A percentile compares a stretch with the other conserved stretches of the same genome.
Conservation (phyloP, 1,140 invertebrate genomes). For the Metaphire vulgaris region DNA sequence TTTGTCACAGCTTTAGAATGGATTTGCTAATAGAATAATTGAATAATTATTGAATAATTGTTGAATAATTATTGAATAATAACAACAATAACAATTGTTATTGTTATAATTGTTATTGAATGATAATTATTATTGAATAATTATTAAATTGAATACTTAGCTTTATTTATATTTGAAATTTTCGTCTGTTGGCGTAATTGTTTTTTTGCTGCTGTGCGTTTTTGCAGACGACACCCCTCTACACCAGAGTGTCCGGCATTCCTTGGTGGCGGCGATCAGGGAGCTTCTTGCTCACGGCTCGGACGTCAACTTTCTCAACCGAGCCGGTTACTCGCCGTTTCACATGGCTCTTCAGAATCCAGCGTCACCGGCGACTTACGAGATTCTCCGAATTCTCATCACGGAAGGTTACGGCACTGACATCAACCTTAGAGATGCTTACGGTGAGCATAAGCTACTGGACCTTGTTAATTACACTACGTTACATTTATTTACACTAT, state of each 20-base stretch:
- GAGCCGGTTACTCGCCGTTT: conserved; percentile 39
- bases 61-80: too few species aligned
- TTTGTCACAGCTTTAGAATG: too few species aligned
- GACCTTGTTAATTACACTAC: background rate
- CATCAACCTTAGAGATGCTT: conserved; percentile 40
- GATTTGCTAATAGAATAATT: too few species aligned
- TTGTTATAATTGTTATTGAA: too few species aligned
- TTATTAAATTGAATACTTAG: too few species aligned
- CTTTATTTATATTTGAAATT: too few species aligned
- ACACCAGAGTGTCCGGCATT: conserved; percentile 45
- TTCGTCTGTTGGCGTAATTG: too few species aligned
- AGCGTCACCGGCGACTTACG: conserved; percentile 34
- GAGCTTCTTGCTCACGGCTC: conserved; percentile 42
- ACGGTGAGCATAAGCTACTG: conserved; percentile 31
- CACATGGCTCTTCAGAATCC: conserved; percentile 39
- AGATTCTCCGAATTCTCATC: conserved; percentile 40
- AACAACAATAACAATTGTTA: too few species aligned
- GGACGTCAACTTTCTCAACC: conserved; percentile 44
- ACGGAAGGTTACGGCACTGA: conserved; percentile 44
- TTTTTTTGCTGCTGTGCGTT: too few species aligned
- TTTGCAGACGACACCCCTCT: conserved; percentile 43
- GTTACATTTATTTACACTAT: too few species aligned
- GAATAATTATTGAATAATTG: too few species aligned
- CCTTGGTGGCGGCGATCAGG: conserved; percentile 40
- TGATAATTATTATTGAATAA: too few species aligned